A percentile compares a stretch with the other conserved stretches of the same genome.
These are phyloP conservation scores for Drosophila pseudotakahashii DNA, from an alignment of 2,888 invertebrate genomes.

Conservation along the genomic window DNA sequence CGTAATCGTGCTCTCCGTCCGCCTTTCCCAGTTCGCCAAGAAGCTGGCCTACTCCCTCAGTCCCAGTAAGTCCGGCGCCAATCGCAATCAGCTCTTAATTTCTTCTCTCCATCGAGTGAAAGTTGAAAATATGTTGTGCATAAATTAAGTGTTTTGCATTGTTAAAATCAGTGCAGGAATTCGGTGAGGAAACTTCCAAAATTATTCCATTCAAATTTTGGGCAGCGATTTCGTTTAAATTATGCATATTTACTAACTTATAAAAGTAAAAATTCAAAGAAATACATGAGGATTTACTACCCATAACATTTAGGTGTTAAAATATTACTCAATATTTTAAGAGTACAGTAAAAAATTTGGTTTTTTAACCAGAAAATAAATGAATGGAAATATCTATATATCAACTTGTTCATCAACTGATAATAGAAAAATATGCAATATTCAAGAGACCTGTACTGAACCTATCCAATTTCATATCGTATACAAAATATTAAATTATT, in stretches of 20 bases:
- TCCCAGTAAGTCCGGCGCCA: conserved; percentile 87
- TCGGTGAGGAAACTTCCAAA: conserved; percentile 13
- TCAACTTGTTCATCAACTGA: too few species aligned
- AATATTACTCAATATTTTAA: not conserved
- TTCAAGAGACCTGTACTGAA: too few species aligned
- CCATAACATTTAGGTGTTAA: not conserved
- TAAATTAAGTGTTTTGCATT: conserved; percentile 60
- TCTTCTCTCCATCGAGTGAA: conserved; percentile 61
- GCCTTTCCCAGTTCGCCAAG: conserved; percentile 92
- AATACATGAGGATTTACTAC: not conserved
- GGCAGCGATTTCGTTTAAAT: not conserved
- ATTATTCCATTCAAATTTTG: not conserved
- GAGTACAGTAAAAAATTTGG: not conserved
- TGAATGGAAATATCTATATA: too few species aligned
- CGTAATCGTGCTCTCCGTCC: conserved; percentile 91
- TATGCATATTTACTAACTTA: not conserved
- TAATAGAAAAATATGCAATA: too few species aligned
- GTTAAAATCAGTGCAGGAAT: conserved; percentile 21
- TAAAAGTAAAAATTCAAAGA: not conserved
- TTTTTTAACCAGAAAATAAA: not conserved
- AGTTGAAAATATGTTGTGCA: conserved; percentile 58
- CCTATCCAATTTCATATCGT: too few species aligned
- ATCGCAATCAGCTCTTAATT: conserved; percentile 26
- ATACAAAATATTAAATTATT: too few species aligned
- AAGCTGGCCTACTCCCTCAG: conserved; percentile 92